A percentile compares a stretch with the other conserved stretches of the same genome.
These are phyloP conservation scores for Urocolius indicus DNA, from an alignment of 2,113 vertebrate species.

Conservation along the genomic window DNA sequence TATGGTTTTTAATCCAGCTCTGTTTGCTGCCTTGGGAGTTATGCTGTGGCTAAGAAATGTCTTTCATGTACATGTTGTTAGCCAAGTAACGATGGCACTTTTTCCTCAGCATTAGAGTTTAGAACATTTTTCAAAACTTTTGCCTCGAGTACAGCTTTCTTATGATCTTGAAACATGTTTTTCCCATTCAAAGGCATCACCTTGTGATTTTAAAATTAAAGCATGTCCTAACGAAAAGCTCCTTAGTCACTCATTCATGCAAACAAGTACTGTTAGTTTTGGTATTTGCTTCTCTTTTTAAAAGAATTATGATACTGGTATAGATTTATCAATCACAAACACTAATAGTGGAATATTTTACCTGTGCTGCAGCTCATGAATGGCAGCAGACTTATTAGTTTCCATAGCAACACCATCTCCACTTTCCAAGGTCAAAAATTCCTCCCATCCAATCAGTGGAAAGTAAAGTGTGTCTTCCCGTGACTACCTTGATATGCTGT, in stretches of 20 bases:
- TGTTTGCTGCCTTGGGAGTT: background rate
- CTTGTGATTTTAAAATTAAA: slow-evolving; percentile 13
- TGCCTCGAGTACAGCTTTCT: background rate
- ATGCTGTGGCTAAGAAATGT: background rate
- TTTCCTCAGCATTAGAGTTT: background rate
- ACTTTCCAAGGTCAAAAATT: slow-evolving; percentile 91
- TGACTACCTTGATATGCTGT: slow-evolving; percentile 53
- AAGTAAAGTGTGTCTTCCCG: slow-evolving; percentile 61
- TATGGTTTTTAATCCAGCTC: background rate
- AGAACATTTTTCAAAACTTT: background rate
- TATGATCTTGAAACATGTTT: background rate
- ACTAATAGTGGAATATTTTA: slow-evolving; percentile 80
- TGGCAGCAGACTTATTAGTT: slow-evolving; percentile 93
- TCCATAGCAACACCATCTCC: slow-evolving; percentile 95
- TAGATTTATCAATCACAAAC: slow-evolving; percentile 82
- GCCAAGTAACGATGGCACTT: background rate
- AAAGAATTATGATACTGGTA: slow-evolving; percentile 74
- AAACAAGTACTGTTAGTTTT: slow-evolving; percentile 23
- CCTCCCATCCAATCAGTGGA: slow-evolving; percentile 80
- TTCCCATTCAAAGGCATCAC: slow-evolving; percentile 34
- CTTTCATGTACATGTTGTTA: background rate
- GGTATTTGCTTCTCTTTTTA: slow-evolving; percentile 15
- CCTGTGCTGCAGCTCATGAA: slow-evolving; percentile 88
- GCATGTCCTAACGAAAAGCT: background rate
- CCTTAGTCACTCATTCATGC: slow-evolving; percentile 24